Base-by-base conservation (phyloP, 2,797 vertebrate species). In the Kryptolebias ocellatus region DNA sequence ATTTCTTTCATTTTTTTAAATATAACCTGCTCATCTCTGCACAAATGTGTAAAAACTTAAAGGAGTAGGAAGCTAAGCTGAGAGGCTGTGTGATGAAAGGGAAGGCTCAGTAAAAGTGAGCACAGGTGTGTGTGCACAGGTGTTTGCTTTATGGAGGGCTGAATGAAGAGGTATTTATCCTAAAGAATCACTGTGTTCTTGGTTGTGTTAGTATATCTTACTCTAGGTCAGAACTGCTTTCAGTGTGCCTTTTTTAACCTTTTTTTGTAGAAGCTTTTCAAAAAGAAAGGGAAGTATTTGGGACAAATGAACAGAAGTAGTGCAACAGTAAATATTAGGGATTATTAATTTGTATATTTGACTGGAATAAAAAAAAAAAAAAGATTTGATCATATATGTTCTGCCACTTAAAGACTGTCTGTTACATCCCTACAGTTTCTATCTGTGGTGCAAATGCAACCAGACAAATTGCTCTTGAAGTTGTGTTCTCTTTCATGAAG, bases 1-100 rank as follows among this genome's bases (percentile, higher is more conserved):
- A 91, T 90, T 81, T 81, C 79, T 78, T 74, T 78, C 20, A 24
- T 67, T 73, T 74, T 83, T 88, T 90, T 87, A 78, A 88, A 84
- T 46, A n/a, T 77, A 63, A 53, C 20, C 63, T 70, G 70, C 76
- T 81, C 80, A 83, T 79, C 64, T 74, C 66, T 56, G 45, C 67
- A 64, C 61, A 67, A 68, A 83, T 64, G 74, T 84, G 74, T 69
- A 80, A 87, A 58, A 79, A 59, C 12, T 6, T 46, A 69, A 34
- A 64, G 47, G 27, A 70, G 56, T 15, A 18, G 18, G n/a, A 60
- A 42, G 27, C 42, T 17, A 12, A 61, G 47, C 44, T 18, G 42
- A 49, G 60, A 71, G 74, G 55, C 53, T 39, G 31, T n/a, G 37
- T 45, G n/a, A 67, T 56, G 29, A 56, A 49, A 74, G 63, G 16